Base-by-base conservation (phyloP, 2,797 vertebrate genomes). In the Urosaurus nigricauda region DNA sequence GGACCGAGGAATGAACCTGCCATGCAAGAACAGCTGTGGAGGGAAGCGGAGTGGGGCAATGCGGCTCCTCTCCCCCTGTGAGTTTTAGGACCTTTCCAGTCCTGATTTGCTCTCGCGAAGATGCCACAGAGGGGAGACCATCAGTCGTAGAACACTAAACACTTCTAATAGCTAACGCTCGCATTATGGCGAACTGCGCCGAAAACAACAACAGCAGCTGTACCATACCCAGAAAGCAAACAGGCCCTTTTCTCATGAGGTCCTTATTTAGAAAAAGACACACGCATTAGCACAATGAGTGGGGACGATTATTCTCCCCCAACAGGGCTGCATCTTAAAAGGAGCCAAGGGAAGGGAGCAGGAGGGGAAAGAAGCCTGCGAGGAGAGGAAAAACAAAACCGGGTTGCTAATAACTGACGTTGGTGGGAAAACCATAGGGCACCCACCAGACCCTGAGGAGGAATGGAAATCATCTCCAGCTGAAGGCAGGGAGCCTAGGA, bases 191-290 rank as follows among this genome's bases (percentile, higher is more conserved):
- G 78, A 78, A 73, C n/a, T 5, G 83, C 79, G 51, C 83, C 5
- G 86, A 90, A 85, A 90, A 88, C 89, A 90, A 88, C 89, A 90
- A 85, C 88, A 93, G 88, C 87, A 93, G 92, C 90, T 90, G 85
- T 11, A 91, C 16, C 37, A 70, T 53, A 83, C 19, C 43, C 78
- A 70, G 70, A 79, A 0, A 93, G 75, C 1, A 86, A 85, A 89
- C 88, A 93, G 89, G 83, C 56, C 43, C 53, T 84, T 79, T 53
- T 77, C 89, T 92, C 93, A 90, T 84, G 90, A 91, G 91, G 89
- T 93, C 93, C 87, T 90, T 75, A 65, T 0, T 29, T 47, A 80
- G 90, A 88, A 92, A 79, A 83, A 92, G 75, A 58, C 81, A 74
- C 0, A 56, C 0, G 0, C 14, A 65, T 74, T 32, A 92, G n/a